Conservation (phyloP, 2,888 invertebrate species). For the Phengaris arion region DNA sequence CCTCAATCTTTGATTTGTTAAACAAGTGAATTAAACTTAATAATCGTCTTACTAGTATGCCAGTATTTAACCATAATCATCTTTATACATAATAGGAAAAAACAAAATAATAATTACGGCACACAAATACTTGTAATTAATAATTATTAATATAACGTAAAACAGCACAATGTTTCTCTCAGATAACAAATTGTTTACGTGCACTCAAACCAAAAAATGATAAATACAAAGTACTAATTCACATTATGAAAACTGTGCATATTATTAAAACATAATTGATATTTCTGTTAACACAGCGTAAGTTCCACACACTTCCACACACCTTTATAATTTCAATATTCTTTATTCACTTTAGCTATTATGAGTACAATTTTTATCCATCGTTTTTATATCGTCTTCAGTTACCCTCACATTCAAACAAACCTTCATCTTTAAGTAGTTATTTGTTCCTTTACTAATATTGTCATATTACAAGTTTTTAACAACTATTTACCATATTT, state of each 20-base stretch:
- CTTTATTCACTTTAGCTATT: not conserved
- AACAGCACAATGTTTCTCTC: not conserved
- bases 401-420: not conserved
- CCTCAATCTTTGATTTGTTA: not conserved
- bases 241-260: too few species aligned
- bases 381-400: not conserved
- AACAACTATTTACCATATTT: not conserved
- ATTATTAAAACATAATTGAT: not conserved
- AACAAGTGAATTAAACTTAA: not conserved
- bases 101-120: not conserved
- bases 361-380: not conserved
- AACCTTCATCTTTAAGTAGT: not conserved
- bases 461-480: constrained; percentile 1
- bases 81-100: not conserved
- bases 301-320: not conserved
- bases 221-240: not conserved
- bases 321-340: not conserved
- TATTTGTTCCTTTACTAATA: constrained; percentile 1
- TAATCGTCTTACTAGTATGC: not conserved
- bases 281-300: not conserved
- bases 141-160: constrained; percentile 5
- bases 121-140: not conserved
- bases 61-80: not conserved
- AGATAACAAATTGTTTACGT: not conserved
- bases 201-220: not conserved